Percentiles rank a stretch among this genome's conserved stretches.
Evolutionary conservation across 2,113 vertebrate species (phyloP).

Genomic region (Catharus bicknelli): DNA sequence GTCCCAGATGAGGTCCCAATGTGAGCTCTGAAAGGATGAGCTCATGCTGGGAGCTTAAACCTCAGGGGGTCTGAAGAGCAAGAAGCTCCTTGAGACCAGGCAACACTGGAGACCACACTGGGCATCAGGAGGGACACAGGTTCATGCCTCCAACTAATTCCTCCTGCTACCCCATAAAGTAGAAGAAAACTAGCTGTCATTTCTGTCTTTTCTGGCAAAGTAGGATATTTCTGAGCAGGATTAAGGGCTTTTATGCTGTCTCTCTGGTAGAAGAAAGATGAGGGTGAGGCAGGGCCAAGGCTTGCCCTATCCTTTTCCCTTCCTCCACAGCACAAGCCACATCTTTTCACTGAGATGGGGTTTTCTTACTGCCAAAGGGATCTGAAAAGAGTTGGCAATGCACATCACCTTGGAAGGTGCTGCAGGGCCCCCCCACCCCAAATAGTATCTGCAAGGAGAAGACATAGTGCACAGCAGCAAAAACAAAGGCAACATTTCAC

Average conservation of each 20-base stretch:
- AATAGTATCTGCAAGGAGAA: neutral
- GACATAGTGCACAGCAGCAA: accelerated
- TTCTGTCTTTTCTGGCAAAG: neutral
- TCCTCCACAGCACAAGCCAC: neutral
- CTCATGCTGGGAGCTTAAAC: neutral
- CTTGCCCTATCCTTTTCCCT: neutral
- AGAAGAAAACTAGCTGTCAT: neutral
- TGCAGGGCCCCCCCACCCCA: neutral
- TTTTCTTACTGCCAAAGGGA: neutral
- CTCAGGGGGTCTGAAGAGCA: neutral
- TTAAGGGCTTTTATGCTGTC: neutral
- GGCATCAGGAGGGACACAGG: neutral
- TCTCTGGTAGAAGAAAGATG: neutral
- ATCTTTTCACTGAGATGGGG: accelerated
- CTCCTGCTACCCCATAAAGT: neutral
- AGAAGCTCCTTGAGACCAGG: neutral
- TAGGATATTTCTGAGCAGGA: neutral
- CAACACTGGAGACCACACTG: accelerated
- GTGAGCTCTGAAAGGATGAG: neutral
- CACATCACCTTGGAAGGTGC: neutral
- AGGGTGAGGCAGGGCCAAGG: neutral
- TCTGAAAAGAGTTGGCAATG: neutral
- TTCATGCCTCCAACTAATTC: neutral
- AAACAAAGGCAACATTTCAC: neutral
- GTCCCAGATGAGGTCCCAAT: neutral